phyloP scores from a whole-genome alignment of 1,140 invertebrate species.

The Megalopta genalis region DNA sequence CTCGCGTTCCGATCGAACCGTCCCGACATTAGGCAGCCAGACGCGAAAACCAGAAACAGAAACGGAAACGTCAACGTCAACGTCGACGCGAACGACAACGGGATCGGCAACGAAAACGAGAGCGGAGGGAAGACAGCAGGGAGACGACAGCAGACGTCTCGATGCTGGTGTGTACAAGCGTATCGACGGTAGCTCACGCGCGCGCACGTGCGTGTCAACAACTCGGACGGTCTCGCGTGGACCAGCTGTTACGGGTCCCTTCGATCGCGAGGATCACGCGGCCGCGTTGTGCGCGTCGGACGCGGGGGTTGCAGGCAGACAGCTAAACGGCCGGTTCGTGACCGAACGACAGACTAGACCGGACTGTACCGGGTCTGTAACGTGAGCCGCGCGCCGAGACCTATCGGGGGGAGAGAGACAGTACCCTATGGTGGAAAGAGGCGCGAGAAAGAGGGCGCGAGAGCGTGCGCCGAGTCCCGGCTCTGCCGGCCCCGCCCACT shows the following conservation, averaged over 20 bases:
- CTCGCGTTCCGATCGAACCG: conserved; percentile 31
- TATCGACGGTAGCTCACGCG: conserved; percentile 21
- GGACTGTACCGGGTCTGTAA: conserved; percentile 60
- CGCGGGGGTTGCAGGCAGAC: conserved; percentile 44
- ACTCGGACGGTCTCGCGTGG: conserved; percentile 40
- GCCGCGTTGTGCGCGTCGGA: conserved; percentile 39
- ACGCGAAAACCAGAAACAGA: not conserved
- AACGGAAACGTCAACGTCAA: not conserved
- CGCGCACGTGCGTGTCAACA: conserved; percentile 52
- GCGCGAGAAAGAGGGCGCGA: conserved; percentile 55
- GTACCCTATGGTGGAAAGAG: conserved; percentile 41
- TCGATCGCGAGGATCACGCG: conserved; percentile 41
- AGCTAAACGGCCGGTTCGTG: conserved; percentile 56
- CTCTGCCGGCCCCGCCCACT: conserved; percentile 36
- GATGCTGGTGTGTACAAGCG: too few species aligned
- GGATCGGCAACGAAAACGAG: not conserved
- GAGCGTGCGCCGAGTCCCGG: conserved; percentile 57
- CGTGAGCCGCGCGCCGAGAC: conserved; percentile 23
- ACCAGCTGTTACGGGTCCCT: conserved; percentile 47
- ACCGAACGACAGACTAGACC: conserved; percentile 62
- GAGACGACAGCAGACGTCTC: too few species aligned
- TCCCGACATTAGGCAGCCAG: conserved; percentile 31
- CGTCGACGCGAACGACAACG: not conserved
- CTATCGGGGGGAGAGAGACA: conserved; percentile 39
- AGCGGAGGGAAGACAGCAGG: not conserved